Evolutionary conservation across 1,140 invertebrate species (phyloP).

Genomic region (Planococcus citri): DNA sequence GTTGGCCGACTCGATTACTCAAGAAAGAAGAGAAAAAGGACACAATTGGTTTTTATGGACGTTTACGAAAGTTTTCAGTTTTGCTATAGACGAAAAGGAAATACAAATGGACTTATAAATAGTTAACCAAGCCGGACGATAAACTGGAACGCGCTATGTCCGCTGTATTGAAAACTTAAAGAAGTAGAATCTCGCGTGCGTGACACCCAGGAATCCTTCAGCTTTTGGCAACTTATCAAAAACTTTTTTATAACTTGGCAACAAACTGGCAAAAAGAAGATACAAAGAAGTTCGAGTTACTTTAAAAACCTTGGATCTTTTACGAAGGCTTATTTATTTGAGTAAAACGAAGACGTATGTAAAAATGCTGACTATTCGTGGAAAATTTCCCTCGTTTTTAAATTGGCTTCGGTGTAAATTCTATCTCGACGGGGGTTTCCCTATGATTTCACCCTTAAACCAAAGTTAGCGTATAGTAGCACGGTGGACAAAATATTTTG

Average conservation of each 20-base stretch:
- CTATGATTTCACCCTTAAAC: background rate
- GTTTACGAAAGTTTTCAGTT: background rate
- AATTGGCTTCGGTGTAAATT: background rate
- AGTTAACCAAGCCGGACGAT: constrained; percentile 1
- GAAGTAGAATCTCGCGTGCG: background rate
- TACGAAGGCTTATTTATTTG: constrained; percentile 7
- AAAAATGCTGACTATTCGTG: background rate
- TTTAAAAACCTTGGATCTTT: constrained; percentile 7
- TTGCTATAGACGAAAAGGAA: background rate
- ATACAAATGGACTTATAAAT: constrained; percentile 4
- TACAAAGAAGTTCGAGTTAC: constrained; percentile 1
- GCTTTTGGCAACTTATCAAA: constrained; percentile 2
- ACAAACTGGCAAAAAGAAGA: constrained; percentile 5
- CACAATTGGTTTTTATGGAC: constrained; percentile 2
- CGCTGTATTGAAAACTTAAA: background rate
- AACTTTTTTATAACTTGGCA: constrained; percentile 7
- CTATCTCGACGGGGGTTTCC: background rate
- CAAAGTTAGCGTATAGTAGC: background rate
- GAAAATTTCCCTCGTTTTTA: background rate
- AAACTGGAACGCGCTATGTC: background rate
- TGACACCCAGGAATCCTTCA: constrained; percentile 1
- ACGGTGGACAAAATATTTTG: background rate
- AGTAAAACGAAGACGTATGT: constrained; percentile 3
- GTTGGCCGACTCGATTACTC: background rate
- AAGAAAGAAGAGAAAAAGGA: background rate